Evolutionary conservation across 2,888 invertebrate species (phyloP).

Genomic region (Palloptera scutellata): DNA sequence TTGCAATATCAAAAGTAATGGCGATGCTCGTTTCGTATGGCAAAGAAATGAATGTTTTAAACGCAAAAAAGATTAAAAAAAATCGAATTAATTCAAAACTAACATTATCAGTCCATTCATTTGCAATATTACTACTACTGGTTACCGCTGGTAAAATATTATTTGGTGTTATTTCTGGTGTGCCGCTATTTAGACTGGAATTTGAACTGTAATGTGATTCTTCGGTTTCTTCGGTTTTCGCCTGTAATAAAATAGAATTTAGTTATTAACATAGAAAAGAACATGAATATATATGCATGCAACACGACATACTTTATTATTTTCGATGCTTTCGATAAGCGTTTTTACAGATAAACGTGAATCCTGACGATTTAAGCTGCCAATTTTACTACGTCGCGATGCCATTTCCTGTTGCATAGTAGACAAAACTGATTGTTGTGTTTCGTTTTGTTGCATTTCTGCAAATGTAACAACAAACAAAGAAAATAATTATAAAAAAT

Average conservation of each 20-base stretch:
- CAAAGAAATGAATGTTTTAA: not conserved
- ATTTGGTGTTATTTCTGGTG: slow-evolving; percentile 63
- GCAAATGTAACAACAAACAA: not conserved
- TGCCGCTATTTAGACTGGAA: slow-evolving; percentile 69
- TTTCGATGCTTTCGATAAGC: slow-evolving; percentile 91
- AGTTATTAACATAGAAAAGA: not conserved
- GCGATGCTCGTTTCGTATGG: not conserved
- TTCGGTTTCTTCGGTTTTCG: slow-evolving; percentile 63
- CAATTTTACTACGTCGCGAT: slow-evolving; percentile 67
- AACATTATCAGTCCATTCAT: slow-evolving; percentile 63
- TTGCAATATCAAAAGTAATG: no score
- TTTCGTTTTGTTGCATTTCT: slow-evolving; percentile 58
- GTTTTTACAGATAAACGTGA: slow-evolving; percentile 88
- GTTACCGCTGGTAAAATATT: slow-evolving; percentile 39
- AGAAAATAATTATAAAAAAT: slow-evolving; percentile 2
- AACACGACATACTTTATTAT: slow-evolving; percentile 71
- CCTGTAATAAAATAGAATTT: slow-evolving; percentile 37
- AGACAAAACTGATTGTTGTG: slow-evolving; percentile 67
- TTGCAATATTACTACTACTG: slow-evolving; percentile 41
- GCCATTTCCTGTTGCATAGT: slow-evolving; percentile 70
- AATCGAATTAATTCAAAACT: slow-evolving; percentile 25
- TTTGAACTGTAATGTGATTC: slow-evolving; percentile 72
- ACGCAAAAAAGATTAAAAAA: not conserved
- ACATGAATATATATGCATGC: slow-evolving; percentile 44
- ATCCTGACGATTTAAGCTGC: slow-evolving; percentile 66